Evolutionary conservation across 2,888 invertebrate species (phyloP).

Genomic region (Trichogramma evanescens): DNA sequence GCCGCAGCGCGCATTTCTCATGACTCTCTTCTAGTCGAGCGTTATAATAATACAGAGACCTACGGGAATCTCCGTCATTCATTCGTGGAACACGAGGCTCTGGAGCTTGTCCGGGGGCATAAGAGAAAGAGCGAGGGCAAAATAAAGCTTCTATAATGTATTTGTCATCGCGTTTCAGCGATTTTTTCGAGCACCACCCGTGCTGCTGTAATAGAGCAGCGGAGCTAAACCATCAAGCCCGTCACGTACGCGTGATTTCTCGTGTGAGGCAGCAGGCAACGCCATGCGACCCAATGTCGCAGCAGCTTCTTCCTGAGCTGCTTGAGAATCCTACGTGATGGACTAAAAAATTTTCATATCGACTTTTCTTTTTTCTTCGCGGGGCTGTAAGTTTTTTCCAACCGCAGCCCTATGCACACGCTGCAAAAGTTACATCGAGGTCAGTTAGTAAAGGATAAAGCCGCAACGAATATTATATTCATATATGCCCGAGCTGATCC

Average conservation of each 20-base stretch:
- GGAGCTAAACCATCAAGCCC: neutral
- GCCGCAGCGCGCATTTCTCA: too few species aligned
- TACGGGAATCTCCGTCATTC: too few species aligned
- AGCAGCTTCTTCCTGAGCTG: too few species aligned
- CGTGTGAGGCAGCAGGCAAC: neutral
- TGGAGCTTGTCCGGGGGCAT: too few species aligned
- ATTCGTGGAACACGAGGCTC: too few species aligned
- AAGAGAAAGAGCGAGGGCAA: neutral
- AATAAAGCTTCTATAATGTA: neutral
- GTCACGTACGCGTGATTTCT: conserved; percentile 15
- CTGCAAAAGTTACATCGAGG: neutral
- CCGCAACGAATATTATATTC: conserved; percentile 32
- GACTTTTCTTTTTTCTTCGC: too few species aligned
- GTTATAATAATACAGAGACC: too few species aligned
- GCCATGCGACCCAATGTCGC: conserved; percentile 2
- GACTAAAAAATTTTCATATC: conserved; percentile 11
- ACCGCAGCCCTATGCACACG: neutral
- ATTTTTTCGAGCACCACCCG: neutral
- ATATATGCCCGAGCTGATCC: conserved; percentile 38
- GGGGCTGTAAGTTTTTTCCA: too few species aligned
- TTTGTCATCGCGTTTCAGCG: conserved; percentile 12
- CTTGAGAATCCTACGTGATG: neutral
- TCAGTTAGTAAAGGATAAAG: conserved; percentile 12
- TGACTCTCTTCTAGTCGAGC: too few species aligned
- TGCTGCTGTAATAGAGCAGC: neutral